These are phyloP conservation scores for Pomphorhynchus laevis DNA, from an alignment of 1,140 invertebrate species.

Conservation along the genomic window DNA sequence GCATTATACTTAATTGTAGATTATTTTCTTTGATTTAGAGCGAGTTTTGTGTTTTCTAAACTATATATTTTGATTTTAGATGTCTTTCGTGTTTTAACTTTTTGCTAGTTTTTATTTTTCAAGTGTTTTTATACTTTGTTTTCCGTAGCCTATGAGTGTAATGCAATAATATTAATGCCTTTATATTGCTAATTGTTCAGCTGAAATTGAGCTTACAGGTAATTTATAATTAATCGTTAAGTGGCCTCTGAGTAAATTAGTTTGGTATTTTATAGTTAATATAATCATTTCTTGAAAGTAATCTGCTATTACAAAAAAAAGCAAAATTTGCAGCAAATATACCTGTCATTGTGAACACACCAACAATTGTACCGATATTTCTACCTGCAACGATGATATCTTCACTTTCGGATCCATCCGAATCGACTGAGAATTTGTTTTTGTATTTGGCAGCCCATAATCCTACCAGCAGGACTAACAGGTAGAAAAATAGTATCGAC, in stretches of 20 bases:
- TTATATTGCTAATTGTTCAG: background rate
- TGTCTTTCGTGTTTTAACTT: too few relatives aligned
- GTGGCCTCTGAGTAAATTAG: constrained; percentile 1
- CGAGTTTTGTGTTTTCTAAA: too few relatives aligned
- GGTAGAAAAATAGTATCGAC: constrained; percentile 63
- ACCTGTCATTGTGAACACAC: constrained; percentile 93
- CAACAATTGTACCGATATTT: constrained; percentile 67
- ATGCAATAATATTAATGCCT: too few relatives aligned
- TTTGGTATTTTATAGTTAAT: background rate
- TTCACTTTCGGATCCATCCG: constrained; percentile 27
- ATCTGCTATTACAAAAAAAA: constrained; percentile 5
- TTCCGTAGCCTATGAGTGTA: too few relatives aligned
- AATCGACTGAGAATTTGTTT: constrained; percentile 26
- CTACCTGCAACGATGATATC: constrained; percentile 80
- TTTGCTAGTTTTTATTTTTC: too few relatives aligned
- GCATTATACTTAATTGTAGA: too few relatives aligned
- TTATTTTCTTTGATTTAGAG: too few relatives aligned
- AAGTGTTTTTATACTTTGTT: too few relatives aligned
- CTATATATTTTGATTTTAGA: too few relatives aligned
- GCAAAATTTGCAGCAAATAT: constrained; percentile 13
- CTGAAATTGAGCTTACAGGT: background rate
- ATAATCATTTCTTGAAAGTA: background rate
- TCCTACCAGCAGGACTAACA: constrained; percentile 53
- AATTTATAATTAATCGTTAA: background rate
- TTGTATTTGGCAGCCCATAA: constrained; percentile 65